Evolutionary conservation across 2,113 vertebrate genomes (phyloP).

Genomic region (Ia io): DNA sequence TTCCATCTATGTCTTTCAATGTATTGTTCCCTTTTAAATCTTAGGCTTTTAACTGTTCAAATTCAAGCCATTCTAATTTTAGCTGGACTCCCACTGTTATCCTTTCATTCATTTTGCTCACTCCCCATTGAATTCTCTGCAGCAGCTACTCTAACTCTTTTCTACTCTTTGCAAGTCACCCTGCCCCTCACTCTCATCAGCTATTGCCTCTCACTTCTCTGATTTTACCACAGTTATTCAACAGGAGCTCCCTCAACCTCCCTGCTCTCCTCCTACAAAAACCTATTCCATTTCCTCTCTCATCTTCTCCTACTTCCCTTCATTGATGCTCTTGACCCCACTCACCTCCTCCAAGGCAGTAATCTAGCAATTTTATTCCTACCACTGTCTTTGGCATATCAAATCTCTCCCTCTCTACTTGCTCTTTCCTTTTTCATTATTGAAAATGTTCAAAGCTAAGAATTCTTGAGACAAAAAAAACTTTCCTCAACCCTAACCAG

Average conservation of each 20-base stretch:
- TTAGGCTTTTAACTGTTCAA: conserved; percentile 2
- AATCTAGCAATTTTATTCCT: not conserved
- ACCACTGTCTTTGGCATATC: not conserved
- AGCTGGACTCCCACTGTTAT: conserved; percentile 12
- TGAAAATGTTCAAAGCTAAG: not conserved
- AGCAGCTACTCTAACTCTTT: not conserved
- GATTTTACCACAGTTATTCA: not conserved
- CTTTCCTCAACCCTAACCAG: not conserved
- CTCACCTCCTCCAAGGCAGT: not conserved
- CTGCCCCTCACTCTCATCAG: not conserved
- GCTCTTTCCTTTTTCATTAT: not conserved
- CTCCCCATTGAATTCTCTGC: conserved; percentile 6
- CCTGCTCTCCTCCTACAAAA: not conserved
- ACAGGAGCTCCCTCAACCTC: not conserved
- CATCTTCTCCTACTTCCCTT: not conserved
- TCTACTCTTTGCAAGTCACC: not conserved
- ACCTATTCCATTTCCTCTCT: not conserved
- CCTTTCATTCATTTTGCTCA: conserved; percentile 21
- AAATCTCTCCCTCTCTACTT: not conserved
- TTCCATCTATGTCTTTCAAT: not conserved
- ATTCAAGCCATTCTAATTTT: conserved; percentile 23
- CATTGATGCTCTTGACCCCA: not conserved
- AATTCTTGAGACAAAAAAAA: not conserved
- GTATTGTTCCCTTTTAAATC: not conserved
- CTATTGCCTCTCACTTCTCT: not conserved